These are phyloP conservation scores for Pristiophorus japonicus DNA, from an alignment of 2,113 vertebrate species.

Conservation along the genomic window DNA sequence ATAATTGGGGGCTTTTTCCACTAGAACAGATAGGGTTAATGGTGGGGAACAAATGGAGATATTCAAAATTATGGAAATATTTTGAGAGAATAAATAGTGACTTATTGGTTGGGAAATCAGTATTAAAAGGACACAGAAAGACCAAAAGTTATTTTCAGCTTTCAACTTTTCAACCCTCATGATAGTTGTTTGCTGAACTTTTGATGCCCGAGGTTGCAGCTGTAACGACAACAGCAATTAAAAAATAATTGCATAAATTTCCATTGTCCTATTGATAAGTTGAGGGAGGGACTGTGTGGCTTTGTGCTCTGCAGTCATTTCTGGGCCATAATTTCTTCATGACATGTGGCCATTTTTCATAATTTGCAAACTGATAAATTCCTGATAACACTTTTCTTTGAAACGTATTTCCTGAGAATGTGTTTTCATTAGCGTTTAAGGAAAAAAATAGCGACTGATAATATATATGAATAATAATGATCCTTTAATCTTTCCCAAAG, in stretches of 20 bases:
- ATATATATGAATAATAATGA: background rate
- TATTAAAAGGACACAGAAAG: background rate
- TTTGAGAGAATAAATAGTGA: background rate
- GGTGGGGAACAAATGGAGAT: background rate
- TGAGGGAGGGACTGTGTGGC: background rate
- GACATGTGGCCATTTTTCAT: background rate
- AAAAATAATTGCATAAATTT: background rate
- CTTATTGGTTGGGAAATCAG: background rate
- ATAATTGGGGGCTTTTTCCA: background rate
- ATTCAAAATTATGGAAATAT: background rate
- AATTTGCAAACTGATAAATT: background rate
- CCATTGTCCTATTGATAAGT: background rate
- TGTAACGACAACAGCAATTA: too few relatives aligned
- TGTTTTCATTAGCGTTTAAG: background rate
- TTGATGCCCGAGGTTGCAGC: background rate
- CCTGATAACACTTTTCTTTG: too few relatives aligned
- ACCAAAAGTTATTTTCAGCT: background rate
- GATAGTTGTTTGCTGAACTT: background rate
- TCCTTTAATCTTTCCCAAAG: background rate
- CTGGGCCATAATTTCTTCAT: background rate
- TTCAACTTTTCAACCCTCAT: background rate
- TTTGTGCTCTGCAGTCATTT: background rate
- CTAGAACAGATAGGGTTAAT: background rate
- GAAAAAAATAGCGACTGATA: background rate
- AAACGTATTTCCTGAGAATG: background rate